These are phyloP conservation scores for Acropora yongei DNA, from an alignment of 64 coral and sea anemone genomes.

Conservation along the genomic window DNA sequence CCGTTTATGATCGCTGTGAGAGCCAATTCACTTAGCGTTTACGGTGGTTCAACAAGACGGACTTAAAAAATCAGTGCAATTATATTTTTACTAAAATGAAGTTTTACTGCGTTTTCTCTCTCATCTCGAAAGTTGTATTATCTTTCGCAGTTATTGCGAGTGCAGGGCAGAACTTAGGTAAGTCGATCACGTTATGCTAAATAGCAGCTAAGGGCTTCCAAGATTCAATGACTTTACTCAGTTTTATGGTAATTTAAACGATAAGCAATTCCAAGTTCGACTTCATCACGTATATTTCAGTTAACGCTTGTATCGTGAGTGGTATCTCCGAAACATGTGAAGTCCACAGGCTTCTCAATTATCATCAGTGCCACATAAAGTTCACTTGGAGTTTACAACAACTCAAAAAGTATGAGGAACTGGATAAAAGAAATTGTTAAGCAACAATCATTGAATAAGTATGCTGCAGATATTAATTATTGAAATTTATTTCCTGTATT, in stretches of 20 bases:
- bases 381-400: too few species aligned
- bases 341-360: too few species aligned
- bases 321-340: too few species aligned
- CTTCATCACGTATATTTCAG: neutral
- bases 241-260: too few species aligned
- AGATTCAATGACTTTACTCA: neutral
- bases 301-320: too few species aligned
- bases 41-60: too few species aligned
- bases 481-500: neutral
- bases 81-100: neutral
- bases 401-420: too few species aligned
- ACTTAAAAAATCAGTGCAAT: neutral
- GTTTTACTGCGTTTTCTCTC: neutral
- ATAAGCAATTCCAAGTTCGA: neutral
- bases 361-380: too few species aligned
- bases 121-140: neutral
- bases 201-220: neutral
- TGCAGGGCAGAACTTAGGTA: constrained; percentile 7
- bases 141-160: neutral
- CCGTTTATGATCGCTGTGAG: neutral
- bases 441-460: neutral
- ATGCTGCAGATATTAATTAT: neutral
- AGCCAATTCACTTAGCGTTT: neutral
- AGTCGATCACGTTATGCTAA: neutral
- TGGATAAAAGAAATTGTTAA: too few species aligned